Conservation (phyloP, 2,113 vertebrate genomes). For the Copsychus sechellarum region DNA sequence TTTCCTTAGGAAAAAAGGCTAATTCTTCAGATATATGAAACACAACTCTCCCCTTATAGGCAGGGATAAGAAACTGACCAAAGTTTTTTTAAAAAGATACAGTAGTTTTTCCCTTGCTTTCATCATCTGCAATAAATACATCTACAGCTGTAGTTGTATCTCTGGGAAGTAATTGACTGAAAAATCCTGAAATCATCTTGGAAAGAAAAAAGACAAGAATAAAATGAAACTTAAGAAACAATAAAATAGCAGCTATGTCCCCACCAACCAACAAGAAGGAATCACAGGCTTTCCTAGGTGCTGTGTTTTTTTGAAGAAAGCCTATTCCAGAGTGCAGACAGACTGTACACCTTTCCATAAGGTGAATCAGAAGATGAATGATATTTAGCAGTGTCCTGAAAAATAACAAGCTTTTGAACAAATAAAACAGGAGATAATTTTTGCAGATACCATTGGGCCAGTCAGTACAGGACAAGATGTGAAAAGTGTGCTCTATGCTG, state of each 20-base stretch:
- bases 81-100: neutral
- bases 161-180: neutral
- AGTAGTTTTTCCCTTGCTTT: neutral
- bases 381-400: neutral
- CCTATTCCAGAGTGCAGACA: neutral
- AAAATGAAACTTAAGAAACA: neutral
- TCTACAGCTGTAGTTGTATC: neutral
- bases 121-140: neutral
- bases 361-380: neutral
- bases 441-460: no score
- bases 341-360: neutral
- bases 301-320: neutral
- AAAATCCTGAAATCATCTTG: neutral
- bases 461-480: no score
- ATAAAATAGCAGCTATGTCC: neutral
- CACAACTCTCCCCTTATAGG: neutral
- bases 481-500: no score
- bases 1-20: neutral
- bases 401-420: neutral
- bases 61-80: neutral
- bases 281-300: neutral
- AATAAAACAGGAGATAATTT: no score
- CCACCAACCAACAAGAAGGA: neutral
- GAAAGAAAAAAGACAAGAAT: neutral
- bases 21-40: neutral